Evolutionary conservation across 2,797 vertebrate species (phyloP).

Genomic region (Pipistrellus nathusii): DNA sequence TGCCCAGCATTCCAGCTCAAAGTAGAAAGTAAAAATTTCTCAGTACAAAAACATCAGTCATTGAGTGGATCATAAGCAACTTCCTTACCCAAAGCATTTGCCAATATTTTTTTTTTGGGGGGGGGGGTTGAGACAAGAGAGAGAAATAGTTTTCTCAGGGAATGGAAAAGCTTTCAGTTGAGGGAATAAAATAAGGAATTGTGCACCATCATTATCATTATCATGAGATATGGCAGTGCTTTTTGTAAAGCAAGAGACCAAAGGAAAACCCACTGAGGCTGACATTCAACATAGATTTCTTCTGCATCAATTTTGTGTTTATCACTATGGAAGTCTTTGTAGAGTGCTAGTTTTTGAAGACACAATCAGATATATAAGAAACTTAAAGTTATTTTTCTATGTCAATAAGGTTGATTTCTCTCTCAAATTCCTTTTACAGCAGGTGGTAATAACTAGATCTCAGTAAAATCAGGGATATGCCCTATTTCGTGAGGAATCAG

Average conservation of each 20-base stretch:
- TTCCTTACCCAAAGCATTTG: conserved; percentile 35
- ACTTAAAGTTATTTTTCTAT: background rate
- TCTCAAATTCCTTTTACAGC: background rate
- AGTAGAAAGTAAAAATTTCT: conserved; percentile 53
- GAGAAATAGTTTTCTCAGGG: background rate
- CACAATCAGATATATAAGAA: background rate
- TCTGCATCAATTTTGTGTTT: background rate
- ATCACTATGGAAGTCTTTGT: background rate
- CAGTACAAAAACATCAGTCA: background rate
- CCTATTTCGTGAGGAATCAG: background rate
- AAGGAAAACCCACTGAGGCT: background rate
- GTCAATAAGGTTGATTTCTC: background rate
- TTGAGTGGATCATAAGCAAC: background rate
- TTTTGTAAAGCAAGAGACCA: background rate
- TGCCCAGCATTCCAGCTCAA: background rate
- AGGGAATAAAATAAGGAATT: background rate
- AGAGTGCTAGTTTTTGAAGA: background rate
- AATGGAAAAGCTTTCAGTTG: background rate
- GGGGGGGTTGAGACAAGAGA: background rate
- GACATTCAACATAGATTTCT: conserved; percentile 8
- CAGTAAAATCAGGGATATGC: background rate
- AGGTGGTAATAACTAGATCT: background rate
- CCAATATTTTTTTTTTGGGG: background rate
- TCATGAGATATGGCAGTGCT: background rate
- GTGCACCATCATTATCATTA: background rate